These are phyloP conservation scores for Apogon talboti DNA, from an alignment of 2,797 vertebrate genomes.

Conservation along the genomic window DNA sequence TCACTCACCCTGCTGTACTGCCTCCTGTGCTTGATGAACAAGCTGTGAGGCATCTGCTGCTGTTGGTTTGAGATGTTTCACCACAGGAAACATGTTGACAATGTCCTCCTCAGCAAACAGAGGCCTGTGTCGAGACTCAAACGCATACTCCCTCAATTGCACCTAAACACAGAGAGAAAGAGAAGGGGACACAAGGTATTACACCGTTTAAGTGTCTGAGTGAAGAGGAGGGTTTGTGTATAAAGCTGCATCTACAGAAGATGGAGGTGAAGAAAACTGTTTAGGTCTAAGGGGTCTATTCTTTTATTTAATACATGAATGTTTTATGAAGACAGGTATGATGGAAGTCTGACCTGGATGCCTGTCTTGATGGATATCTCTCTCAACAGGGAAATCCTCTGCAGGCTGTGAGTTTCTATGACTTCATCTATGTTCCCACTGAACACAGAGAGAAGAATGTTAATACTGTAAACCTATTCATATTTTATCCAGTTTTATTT, in stretches of 20 bases:
- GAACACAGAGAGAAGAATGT: constrained; percentile 54
- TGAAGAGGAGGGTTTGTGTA: not conserved
- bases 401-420: constrained; percentile 86
- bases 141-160: constrained; percentile 92
- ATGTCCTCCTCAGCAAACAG: constrained; percentile 93
- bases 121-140: constrained; percentile 90
- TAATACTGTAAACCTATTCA: no score
- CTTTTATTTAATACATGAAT: not conserved
- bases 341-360: constrained; percentile 87
- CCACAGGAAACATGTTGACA: constrained; percentile 95
- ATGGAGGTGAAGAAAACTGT: not conserved
- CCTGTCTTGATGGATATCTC: constrained; percentile 94
- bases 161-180: constrained; percentile 77
- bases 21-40: constrained; percentile 90
- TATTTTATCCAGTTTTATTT: no score
- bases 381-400: constrained; percentile 93
- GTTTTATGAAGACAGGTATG: not conserved
- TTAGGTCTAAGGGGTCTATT: not conserved
- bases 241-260: not conserved
- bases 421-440: constrained; percentile 91
- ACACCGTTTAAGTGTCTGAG: not conserved
- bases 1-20: constrained; percentile 90
- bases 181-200: not conserved
- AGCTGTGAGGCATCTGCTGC: constrained; percentile 90
- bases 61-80: constrained; percentile 92